Evolutionary conservation across 2,113 vertebrate species (phyloP).

Genomic region (Cynopterus brachyotis): DNA sequence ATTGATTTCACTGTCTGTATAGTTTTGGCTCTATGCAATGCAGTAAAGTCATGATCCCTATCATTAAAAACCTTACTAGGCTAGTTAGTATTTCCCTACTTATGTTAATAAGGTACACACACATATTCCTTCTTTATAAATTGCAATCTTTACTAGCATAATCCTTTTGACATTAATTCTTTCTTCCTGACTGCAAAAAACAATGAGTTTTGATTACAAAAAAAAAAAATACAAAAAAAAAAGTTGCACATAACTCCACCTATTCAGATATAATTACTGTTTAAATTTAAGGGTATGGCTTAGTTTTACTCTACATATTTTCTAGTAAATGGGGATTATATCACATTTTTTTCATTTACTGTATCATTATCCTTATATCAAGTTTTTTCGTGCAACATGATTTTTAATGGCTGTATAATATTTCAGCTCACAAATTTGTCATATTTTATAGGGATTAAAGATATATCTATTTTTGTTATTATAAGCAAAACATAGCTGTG

Average conservation of each 20-base stretch:
- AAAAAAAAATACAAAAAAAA: neutral
- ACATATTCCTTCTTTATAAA: slow-evolving; percentile 10
- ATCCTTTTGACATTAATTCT: neutral
- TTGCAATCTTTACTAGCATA: neutral
- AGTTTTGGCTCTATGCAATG: neutral
- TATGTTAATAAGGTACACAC: neutral
- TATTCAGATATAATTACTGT: neutral
- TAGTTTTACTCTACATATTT: slow-evolving; percentile 11
- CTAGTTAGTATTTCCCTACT: neutral
- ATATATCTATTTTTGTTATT: slow-evolving; percentile 49
- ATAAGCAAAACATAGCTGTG: slow-evolving; percentile 8
- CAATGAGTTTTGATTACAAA: neutral
- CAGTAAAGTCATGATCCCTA: neutral
- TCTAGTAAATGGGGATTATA: neutral
- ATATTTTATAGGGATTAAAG: slow-evolving; percentile 5
- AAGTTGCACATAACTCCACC: neutral
- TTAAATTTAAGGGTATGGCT: neutral
- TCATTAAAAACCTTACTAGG: neutral
- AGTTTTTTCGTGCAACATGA: slow-evolving; percentile 8
- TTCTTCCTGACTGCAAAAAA: neutral
- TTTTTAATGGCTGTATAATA: slow-evolving; percentile 70
- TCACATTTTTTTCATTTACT: slow-evolving; percentile 13
- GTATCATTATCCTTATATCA: neutral
- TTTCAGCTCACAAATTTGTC: slow-evolving; percentile 45
- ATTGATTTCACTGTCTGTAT: neutral